Base-by-base conservation (phyloP, 1,140 invertebrate genomes). In the Aphaenogaster ashmeadi region DNA sequence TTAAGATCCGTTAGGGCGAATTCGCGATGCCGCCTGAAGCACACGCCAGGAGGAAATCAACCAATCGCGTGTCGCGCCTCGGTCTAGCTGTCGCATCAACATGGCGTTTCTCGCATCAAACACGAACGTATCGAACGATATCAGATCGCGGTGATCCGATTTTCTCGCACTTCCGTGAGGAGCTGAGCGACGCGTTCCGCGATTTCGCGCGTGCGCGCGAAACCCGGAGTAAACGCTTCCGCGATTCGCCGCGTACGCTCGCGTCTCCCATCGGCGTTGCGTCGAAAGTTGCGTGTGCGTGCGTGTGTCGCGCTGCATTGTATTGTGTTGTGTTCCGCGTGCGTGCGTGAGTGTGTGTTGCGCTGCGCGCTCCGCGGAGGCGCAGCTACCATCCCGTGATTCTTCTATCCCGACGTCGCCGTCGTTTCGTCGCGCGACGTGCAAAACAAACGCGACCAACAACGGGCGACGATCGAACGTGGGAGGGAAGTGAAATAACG, bases 71-170 rank as follows among this genome's bases (percentile, higher is more conserved):
- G 21, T 33, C 21, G 56, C 56, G 56, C 11, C 0, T 3, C 9
- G 8, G 9, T 47, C 21, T 50, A 33, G 6, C 44, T 18, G n/a
- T n/a, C 21, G 21, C 27, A 69, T 15, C 36, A 75, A 56, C 36
- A 75, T 58, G 72, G 52, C 52, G 36, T 38, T 36, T 2, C 18
- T 56, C 52, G n/a, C 54, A 41, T 44, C 18, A 38, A 3, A 15
- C 15, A 54, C 8, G 15, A 21, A 75, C 33, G 44, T 1, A 21
- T n/a, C 9, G n/a, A 18, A 64, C 44, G 13, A 67, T 36, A 38
- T 64, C 50, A 13, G 77, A 66, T 27, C 52, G 9, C 18, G 27
- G 44, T 71, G 41, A 79, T 71, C 66, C 2, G 27, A 81, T 71
- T 81, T 56, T 58, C 21, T 38, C 52, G 21, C 50, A 5, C 2